These are phyloP conservation scores for Hyposmocoma kahamanoa DNA, from an alignment of 1,140 invertebrate genomes.

Conservation along the genomic window DNA sequence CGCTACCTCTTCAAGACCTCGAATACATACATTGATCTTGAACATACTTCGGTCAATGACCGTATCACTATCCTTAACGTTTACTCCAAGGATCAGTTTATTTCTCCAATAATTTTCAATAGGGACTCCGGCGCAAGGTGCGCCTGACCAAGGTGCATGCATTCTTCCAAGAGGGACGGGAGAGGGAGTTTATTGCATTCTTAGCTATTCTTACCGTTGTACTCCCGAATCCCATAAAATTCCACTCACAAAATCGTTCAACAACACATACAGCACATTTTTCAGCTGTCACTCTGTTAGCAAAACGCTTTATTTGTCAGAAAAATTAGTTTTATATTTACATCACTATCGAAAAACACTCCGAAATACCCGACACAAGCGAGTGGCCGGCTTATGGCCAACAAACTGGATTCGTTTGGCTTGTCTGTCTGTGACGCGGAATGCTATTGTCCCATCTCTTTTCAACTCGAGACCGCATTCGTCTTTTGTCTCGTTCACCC, in stretches of 20 bases:
- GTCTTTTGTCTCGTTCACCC: constrained; percentile 32
- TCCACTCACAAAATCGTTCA: constrained; percentile 20
- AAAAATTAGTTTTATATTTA: constrained; percentile 49
- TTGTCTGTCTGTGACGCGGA: constrained; percentile 46
- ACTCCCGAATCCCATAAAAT: constrained; percentile 15
- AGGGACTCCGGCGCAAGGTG: constrained; percentile 44
- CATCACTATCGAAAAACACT: constrained; percentile 46
- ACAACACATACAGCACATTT: constrained; percentile 39
- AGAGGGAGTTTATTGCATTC: constrained; percentile 57
- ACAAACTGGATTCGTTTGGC: constrained; percentile 64
- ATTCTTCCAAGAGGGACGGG: constrained; percentile 62
- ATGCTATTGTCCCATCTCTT: constrained; percentile 55
- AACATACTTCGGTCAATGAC: too few species aligned
- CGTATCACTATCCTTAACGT: too few species aligned
- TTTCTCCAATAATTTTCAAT: constrained; percentile 18
- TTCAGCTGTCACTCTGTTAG: constrained; percentile 33
- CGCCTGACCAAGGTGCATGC: constrained; percentile 52
- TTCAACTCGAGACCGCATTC: constrained; percentile 19
- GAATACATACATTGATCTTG: too few species aligned
- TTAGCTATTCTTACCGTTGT: constrained; percentile 58
- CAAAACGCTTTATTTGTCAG: constrained; percentile 33
- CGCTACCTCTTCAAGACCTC: too few species aligned
- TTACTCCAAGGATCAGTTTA: too few species aligned
- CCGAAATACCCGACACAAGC: constrained; percentile 36
- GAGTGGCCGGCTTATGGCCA: constrained; percentile 47